Evolutionary conservation across 2,888 invertebrate genomes (phyloP), one percentile per base, ranked within the genome.

Genomic region (Saturnia pavonia): DNA sequence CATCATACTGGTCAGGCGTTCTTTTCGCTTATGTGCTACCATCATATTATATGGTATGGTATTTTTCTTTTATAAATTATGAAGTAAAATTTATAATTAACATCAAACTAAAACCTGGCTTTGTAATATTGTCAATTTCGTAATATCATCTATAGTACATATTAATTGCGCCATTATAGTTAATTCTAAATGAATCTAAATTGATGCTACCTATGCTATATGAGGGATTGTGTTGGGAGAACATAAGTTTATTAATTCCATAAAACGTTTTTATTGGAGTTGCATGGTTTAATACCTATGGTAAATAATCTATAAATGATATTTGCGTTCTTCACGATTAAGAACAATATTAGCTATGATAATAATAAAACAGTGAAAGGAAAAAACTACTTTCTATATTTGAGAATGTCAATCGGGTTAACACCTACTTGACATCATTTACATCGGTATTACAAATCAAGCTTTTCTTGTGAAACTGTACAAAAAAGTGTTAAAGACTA

Each of bases 371-470:
- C 34, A 60, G 14, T 60, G 22, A 3, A 60, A 60, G 57, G 57
- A 40, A 22, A 34, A 60, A 65, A 65, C 65, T 16, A 65, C 40
- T 65, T 65, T 65, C 40, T 65, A 65, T 40, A n/a, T 40, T 65
- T 40, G 34, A 65, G 65, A 65, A 40, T 65, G 65, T n/a, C 34
- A n/a, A 65, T n/a, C 40, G 40, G n/a, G 19, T 65, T 65, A 34
- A 70, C 34, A 48, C 43, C 34, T 40, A 65, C 34, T n/a, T 19
- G 19, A 65, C 40, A 40, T 65, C 19, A 40, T 65, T n/a, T n/a
- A 65, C 19, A 1, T 40, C n/a, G 14, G 34, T 25, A 63, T 63
- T 63, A 63, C 34, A 63, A 63, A 63, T 6, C 6, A 63, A 19
- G 7, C 16, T 34, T 63, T 16, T 65, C 40, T 65, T 65, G 12